Conservation (phyloP, 2,888 invertebrate species). For the Bombylius major region DNA sequence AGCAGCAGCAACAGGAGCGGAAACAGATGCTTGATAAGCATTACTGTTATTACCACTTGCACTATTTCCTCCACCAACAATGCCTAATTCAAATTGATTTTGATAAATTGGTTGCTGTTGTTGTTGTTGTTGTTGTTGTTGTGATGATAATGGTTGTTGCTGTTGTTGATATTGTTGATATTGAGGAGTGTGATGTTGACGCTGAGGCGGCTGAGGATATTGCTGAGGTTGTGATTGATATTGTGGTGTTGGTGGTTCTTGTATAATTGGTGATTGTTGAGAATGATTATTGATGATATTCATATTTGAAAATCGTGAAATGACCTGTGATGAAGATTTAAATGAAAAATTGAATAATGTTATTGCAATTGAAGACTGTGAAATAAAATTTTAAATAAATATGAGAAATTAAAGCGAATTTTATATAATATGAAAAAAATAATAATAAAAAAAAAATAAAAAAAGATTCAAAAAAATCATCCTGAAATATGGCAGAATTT, state of each 20-base stretch:
- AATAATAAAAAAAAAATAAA: too few relatives aligned
- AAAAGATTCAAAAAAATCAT: too few relatives aligned
- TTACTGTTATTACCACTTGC: conserved; percentile 6
- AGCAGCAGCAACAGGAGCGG: conserved; percentile 21
- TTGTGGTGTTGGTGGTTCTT: conserved; percentile 32
- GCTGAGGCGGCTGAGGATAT: conserved; percentile 29
- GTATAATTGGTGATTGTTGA: conserved; percentile 31
- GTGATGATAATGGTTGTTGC: conserved; percentile 13
- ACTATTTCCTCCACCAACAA: conserved; percentile 10
- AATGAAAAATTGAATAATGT: neutral
- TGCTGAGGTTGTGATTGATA: conserved; percentile 24
- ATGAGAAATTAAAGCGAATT: too few relatives aligned
- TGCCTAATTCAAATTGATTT: conserved; percentile 33
- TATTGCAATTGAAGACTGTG: too few relatives aligned
- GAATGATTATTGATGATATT: conserved; percentile 25
- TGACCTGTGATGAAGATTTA: conserved; percentile 19
- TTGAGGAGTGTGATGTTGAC: conserved; percentile 18
- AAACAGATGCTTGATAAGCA: conserved; percentile 1
- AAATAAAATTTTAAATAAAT: too few relatives aligned
- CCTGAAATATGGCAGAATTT: too few relatives aligned
- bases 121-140: conserved; percentile 18
- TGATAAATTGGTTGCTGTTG: conserved; percentile 34
- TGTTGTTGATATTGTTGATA: conserved; percentile 5
- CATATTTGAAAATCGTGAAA: conserved; percentile 28
- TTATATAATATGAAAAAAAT: too few relatives aligned